phyloP scores from a whole-genome alignment of 2,888 invertebrate genomes.

The Ichneumoninae sp. region DNA sequence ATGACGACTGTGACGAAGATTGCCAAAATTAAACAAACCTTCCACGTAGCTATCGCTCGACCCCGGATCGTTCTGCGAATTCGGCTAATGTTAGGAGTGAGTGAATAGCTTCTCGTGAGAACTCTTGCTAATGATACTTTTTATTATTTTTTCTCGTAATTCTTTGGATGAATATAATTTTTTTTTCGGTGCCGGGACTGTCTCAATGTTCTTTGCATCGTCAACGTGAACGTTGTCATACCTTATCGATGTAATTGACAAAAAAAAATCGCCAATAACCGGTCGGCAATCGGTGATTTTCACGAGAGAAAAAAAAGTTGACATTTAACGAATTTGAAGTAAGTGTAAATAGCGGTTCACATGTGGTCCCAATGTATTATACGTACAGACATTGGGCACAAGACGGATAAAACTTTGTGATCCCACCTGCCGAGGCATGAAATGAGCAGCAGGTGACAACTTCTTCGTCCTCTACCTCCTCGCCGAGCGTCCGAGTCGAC shows the following conservation, averaged over 20 bases:
- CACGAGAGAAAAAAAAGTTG: neutral
- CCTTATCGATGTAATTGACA: neutral
- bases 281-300: neutral
- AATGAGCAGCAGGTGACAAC: slow-evolving; percentile 13
- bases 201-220: neutral
- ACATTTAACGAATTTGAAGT: slow-evolving; percentile 2
- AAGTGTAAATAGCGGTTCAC: slow-evolving; percentile 11
- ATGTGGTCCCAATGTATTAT: neutral
- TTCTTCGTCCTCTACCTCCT: neutral
- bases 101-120: neutral
- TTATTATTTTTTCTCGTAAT: neutral
- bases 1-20: slow-evolving; percentile 71
- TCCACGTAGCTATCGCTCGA: slow-evolving; percentile 41
- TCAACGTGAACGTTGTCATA: neutral
- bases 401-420: neutral
- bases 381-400: neutral
- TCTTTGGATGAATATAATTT: neutral
- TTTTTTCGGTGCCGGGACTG: neutral
- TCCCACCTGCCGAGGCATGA: neutral
- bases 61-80: slow-evolving; percentile 1
- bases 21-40: slow-evolving; percentile 72
- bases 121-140: neutral
- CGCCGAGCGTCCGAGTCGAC: slow-evolving; percentile 44
- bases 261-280: neutral
- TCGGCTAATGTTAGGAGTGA: neutral